phyloP scores from a whole-genome alignment of 2,113 vertebrate species.

The Halcyon malimbica region DNA sequence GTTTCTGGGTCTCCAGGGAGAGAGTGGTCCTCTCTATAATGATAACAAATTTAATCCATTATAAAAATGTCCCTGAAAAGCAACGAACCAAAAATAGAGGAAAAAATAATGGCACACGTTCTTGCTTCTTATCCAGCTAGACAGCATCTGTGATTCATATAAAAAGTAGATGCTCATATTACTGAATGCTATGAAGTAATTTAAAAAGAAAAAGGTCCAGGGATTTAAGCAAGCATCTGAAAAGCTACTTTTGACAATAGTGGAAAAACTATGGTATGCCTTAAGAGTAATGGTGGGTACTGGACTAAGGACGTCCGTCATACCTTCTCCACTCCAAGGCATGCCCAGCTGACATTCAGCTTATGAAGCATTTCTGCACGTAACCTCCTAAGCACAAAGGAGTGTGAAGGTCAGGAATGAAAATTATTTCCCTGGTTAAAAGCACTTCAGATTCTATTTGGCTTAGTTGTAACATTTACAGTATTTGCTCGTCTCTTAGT shows the following conservation, averaged over 20 bases:
- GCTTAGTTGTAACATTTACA: constrained; percentile 48
- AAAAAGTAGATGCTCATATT: background rate
- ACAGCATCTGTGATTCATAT: background rate
- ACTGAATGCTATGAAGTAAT: background rate
- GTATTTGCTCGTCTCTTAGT: constrained; percentile 30
- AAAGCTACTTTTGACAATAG: background rate
- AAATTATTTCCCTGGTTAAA: constrained; percentile 37
- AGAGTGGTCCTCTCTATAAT: background rate
- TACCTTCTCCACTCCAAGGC: background rate
- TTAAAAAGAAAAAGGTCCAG: background rate
- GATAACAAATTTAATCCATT: background rate
- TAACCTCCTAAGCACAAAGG: background rate
- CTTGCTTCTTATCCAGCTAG: background rate
- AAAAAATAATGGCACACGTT: background rate
- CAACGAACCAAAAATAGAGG: background rate
- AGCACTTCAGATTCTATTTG: constrained; percentile 5
- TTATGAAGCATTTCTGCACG: background rate
- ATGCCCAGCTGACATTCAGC: background rate
- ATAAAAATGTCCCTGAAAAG: background rate
- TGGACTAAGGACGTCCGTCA: background rate
- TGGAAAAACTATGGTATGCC: background rate
- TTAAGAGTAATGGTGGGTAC: background rate
- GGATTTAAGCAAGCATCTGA: background rate
- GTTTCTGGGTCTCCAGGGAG: background rate
- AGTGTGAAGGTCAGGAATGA: constrained; percentile 35